Base-by-base conservation (phyloP, 53 echinoderm and acorn worm species). In the Henricia sp. region DNA sequence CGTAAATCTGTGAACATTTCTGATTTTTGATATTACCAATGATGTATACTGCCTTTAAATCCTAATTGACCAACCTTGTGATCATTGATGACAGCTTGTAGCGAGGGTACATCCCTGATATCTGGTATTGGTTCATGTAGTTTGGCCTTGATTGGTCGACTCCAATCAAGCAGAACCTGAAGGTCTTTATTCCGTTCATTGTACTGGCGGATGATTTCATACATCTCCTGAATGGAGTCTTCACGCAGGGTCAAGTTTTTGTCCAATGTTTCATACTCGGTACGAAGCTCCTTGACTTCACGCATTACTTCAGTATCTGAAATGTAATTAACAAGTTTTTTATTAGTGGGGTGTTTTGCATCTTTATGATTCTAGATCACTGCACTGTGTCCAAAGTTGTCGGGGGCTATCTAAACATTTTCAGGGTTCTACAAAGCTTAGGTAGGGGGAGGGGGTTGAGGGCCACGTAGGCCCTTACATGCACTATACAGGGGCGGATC, bases 251-350 rank as follows among this genome's bases (percentile, higher is more conserved):
- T 85, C 43, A 95, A 82, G 43, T 89, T 91, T 84, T 93, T 91
- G 89, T 87, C 85, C 20, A 95, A 93, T 23, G 88, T 76, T 11
- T 95, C 89, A 86, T 95, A 95, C 63, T 84, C 89, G 48, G 83
- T 91, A 38, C 91, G 91, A 4, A 93, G 80, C 21, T 56, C 92
- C 38, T 93, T 93, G 37, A 91, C 93, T 63, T 95, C 96, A 11
- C 91, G 89, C 96, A 95, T 95, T 57, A 93, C 87, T 30, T 95
- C 96, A 19, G 96, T 91, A 59, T 95, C 96, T 95, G 40, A 16
- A 57, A 39, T 37, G 57, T n/a, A n/a, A n/a, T n/a, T n/a, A n/a
- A n/a, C n/a, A n/a, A n/a, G n/a, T n/a, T n/a, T n/a, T n/a, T n/a
- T n/a, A n/a, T n/a, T n/a, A n/a, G n/a, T n/a, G n/a, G n/a, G n/a